Base-by-base conservation (phyloP, 2,888 invertebrate species). In the Andrena fulva region DNA sequence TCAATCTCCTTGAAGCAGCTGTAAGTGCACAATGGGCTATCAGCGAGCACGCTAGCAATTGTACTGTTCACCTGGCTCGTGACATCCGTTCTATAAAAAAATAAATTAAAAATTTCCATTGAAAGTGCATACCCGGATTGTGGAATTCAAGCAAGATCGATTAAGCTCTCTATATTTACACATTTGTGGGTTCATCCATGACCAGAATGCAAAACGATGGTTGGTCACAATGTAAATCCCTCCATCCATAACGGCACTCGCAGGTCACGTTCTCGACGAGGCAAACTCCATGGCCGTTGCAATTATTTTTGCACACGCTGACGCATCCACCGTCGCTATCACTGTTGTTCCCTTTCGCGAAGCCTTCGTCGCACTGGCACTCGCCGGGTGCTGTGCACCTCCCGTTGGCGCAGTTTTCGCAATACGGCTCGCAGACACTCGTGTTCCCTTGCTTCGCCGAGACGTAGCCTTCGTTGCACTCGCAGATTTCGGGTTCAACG, bases 331-430 rank as follows among this genome's bases (percentile, higher is more conserved):
- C 3, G 12, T 16, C 42, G 27, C 54, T 52, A 5, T 48, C 50
- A 24, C 67, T 70, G 27, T 82, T 60, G 16, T 80, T 79, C 27
- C 80, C 75, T 4, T 76, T 74, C 16, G 85, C 94, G 84, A 94
- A 95, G 0, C 95, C 95, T 8, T 86, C 82, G 70, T 94, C 93
- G 67, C 94, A 94, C 1, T 84, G 83, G 72, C 95, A 95, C 0
- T 74, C 70, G 20, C 93, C 90, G 6, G 94, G 94, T 0, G 93
- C 94, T 16, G 94, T 92, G 78, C 95, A 95, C 42, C 91, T 93
- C 2, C 95, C 95, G 77, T 95, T 94, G 10, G 92, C 48, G 87
- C 95, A 95, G 0, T 86, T 84, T 0, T 90, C 78, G 68, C 93
- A 88, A 3, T 24, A 20, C 2, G 87, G 84, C 8, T 71, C 33